Evolutionary conservation across 2,888 invertebrate genomes (phyloP), one percentile per base, ranked within the genome.

Genomic region (Dasysyrphus tricinctus): DNA sequence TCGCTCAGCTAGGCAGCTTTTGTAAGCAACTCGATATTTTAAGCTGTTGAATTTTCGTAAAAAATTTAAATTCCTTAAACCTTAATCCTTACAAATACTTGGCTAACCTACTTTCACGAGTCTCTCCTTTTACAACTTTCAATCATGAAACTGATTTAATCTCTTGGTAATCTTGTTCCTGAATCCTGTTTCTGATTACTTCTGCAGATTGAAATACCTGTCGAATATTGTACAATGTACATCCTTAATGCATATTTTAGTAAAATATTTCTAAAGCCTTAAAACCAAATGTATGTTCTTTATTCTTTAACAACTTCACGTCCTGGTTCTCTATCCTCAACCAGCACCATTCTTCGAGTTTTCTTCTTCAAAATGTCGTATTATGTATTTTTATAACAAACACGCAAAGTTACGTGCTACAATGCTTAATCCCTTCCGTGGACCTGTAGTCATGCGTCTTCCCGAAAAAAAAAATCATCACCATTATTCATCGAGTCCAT

Each of bases 391-490:
- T 59, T 69, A 51, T 57, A 34, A 32, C 42, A 37, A 70, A 70
- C 81, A 81, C 77, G 81, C 85, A 80, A 80, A 65, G 69, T 42
- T 67, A 65, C 77, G 54, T 74, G 56, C 56, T 74, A 44, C 56
- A 69, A 67, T 72, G 39, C 69, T 57, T 47, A 85, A 81, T 85
- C 85, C 80, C 76, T 78, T 49, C 37, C 19, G 19, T 61, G 73
- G 61, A 77, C 80, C 76, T 61, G 61, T 19, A 73, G 81, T 49
- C 85, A 85, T 85, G 39, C 12, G 77, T 54, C 29, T 61, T 56
- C 47, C 61, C 69, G 29, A 77, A 80, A 77, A 74, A 11, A 80
- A 76, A 16, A 16, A 24, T 42, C 61, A 67, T 69, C 67, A 69
- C 14, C 85, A 85, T 77, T 63, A 81, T 56, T 81, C 81, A 79